Conservation (phyloP, 2,113 vertebrate species). For the Setophaga coronata region DNA sequence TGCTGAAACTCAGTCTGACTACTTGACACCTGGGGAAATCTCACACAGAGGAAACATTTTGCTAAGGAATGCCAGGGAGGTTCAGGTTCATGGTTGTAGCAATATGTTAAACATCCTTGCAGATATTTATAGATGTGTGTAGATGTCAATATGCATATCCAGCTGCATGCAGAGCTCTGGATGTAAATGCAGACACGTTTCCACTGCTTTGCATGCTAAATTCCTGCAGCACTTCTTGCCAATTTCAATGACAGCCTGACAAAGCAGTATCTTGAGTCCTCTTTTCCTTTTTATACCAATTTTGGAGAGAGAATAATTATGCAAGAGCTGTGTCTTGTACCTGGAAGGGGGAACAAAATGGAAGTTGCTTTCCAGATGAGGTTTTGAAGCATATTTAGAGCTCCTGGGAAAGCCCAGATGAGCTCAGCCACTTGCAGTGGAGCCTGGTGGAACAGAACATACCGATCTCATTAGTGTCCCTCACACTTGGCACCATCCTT, state of each 20-base stretch:
- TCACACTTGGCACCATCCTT: not conserved
- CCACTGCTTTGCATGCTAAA: not conserved
- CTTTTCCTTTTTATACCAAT: not conserved
- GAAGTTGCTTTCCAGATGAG: not conserved
- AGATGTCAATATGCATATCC: not conserved
- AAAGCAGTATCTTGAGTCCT: not conserved
- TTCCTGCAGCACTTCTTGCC: not conserved
- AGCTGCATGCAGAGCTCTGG: not conserved
- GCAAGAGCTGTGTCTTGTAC: not conserved
- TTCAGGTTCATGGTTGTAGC: not conserved
- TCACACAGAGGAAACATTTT: not conserved
- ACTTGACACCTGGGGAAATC: not conserved
- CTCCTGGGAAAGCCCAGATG: constrained; percentile 3
- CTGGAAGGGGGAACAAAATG: not conserved
- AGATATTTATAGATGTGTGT: not conserved
- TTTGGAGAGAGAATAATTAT: not conserved
- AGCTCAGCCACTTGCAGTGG: not conserved
- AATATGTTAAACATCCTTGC: not conserved
- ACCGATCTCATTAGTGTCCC: constrained; percentile 17
- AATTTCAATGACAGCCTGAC: not conserved
- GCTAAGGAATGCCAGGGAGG: not conserved
- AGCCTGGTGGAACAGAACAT: not conserved
- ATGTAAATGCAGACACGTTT: not conserved
- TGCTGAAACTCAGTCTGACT: not conserved
- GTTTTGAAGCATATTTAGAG: not conserved